Conservation (phyloP, 2,888 invertebrate genomes). For the Miltochrista miniata region DNA sequence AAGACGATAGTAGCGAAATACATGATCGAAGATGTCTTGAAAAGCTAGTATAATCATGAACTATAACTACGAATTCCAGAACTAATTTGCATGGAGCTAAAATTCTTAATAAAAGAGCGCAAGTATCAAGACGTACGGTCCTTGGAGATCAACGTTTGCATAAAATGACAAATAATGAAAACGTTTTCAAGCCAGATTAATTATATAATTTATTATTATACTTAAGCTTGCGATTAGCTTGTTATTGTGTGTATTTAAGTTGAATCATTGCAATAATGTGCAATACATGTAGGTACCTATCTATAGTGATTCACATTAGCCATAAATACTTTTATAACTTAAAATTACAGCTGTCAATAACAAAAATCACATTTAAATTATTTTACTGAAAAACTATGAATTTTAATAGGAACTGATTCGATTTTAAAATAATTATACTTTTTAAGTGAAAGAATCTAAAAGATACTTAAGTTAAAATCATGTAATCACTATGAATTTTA, state of each 20-base stretch:
- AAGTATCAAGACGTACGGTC: slow-evolving; percentile 8
- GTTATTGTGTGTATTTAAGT: slow-evolving; percentile 27
- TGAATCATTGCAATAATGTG: slow-evolving; percentile 29
- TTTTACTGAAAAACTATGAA: too few species aligned
- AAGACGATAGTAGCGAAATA: too few species aligned
- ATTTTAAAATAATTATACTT: too few species aligned
- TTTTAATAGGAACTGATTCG: too few species aligned
- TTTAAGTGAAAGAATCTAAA: too few species aligned
- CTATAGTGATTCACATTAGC: too few species aligned
- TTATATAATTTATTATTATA: slow-evolving; percentile 16
- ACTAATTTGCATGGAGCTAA: not conserved
- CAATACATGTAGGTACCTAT: too few species aligned
- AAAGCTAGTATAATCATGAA: not conserved
- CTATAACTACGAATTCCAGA: not conserved
- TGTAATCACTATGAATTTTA: too few species aligned
- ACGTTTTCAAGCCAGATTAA: slow-evolving; percentile 30
- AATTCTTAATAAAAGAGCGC: not conserved
- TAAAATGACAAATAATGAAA: slow-evolving; percentile 21
- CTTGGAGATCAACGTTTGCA: slow-evolving; percentile 9
- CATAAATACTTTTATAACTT: too few species aligned
- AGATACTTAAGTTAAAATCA: too few species aligned
- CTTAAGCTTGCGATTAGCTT: slow-evolving; percentile 16
- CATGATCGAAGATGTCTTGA: slow-evolving; percentile 3
- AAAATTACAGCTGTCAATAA: too few species aligned
- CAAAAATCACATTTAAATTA: too few species aligned